Conservation (phyloP, 2,113 vertebrate genomes). For the Nannospalax galili region DNA sequence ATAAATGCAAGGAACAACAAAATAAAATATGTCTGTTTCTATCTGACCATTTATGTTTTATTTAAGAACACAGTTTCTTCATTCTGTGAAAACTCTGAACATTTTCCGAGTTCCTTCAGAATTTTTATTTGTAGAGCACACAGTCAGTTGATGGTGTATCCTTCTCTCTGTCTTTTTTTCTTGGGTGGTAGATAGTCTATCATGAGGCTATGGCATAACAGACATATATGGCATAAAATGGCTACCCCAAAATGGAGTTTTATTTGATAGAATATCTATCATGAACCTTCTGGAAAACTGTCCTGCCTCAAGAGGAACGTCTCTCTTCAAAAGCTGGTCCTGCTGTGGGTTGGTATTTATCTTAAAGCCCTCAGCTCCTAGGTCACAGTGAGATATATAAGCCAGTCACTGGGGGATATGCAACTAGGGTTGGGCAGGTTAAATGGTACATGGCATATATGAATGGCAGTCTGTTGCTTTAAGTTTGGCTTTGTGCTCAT, state of each 20-base stretch:
- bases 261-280: neutral
- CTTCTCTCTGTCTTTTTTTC: neutral
- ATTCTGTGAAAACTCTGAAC: neutral
- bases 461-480: neutral
- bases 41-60: neutral
- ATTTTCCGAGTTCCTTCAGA: neutral
- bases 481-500: neutral
- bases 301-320: neutral
- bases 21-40: neutral
- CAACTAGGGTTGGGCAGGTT: too few species aligned
- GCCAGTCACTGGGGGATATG: neutral
- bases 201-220: neutral
- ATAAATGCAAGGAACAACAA: neutral
- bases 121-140: neutral
- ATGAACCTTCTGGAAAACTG: neutral
- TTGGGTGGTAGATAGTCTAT: neutral
- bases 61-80: neutral
- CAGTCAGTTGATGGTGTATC: neutral
- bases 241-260: neutral
- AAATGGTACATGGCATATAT: fast-evolving
- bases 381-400: neutral
- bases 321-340: neutral
- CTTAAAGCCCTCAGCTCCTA: neutral
- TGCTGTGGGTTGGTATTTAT: neutral
- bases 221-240: neutral